Evolutionary conservation across 2,888 invertebrate genomes (phyloP).

Genomic region (Teleogryllus oceanicus): DNA sequence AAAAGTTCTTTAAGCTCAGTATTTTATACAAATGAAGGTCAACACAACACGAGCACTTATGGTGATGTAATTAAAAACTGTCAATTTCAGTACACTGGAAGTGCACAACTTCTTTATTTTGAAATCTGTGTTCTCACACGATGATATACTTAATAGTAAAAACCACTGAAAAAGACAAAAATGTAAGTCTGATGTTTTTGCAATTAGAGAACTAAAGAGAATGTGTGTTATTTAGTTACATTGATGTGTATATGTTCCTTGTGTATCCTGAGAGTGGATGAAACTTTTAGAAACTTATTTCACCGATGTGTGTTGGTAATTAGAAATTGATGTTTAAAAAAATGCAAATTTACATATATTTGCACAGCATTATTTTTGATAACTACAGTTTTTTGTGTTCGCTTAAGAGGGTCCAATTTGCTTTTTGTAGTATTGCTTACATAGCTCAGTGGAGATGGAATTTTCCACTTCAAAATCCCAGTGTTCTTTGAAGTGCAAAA

Average conservation of each 20-base stretch:
- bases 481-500: too few relatives aligned
- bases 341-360: background rate
- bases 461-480: too few relatives aligned
- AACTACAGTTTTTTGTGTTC: constrained; percentile 7
- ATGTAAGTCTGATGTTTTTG: constrained; percentile 1
- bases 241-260: constrained; percentile 1
- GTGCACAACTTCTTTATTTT: too few relatives aligned
- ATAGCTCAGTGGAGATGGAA: background rate
- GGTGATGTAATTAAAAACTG: too few relatives aligned
- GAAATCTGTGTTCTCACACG: too few relatives aligned
- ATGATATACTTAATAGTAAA: too few relatives aligned
- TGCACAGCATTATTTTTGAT: constrained; percentile 18
- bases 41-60: too few relatives aligned
- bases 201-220: background rate
- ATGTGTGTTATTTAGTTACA: background rate
- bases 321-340: background rate
- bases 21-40: too few relatives aligned
- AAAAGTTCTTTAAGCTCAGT: too few relatives aligned
- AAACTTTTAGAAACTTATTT: background rate
- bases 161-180: background rate
- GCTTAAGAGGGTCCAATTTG: constrained; percentile 9
- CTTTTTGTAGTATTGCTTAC: constrained; percentile 11
- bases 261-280: background rate
- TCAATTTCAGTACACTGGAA: too few relatives aligned
- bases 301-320: background rate